Base-by-base conservation (phyloP, 2,797 vertebrate species). In the Brotula barbata region DNA sequence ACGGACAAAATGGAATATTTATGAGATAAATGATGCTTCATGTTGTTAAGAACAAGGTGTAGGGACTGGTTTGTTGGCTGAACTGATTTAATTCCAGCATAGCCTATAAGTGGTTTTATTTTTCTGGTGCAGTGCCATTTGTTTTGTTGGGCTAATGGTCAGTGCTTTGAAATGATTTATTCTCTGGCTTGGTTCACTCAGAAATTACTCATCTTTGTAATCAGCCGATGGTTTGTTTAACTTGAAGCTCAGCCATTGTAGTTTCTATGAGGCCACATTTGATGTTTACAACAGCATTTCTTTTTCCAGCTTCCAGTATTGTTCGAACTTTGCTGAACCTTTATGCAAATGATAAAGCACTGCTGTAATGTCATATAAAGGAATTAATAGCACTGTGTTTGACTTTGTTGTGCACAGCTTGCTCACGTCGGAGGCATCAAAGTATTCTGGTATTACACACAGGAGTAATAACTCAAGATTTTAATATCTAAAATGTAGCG, bases 381-480 rank as follows among this genome's bases (percentile, higher is more conserved):
- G 82, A 73, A 74, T 64, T 76, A 80, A 76, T 76, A 47, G 64
- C 21, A 13, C 47, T 12, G 47, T 55, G 33, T 58, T 61, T 9
- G 14, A 40, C 69, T 65, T 68, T 75, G 58, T 70, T 66, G 63
- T 65, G 54, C 42, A 71, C 46, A 51, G 63, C 71, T 71, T 55
- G 52, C 25, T 68, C 5, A 4, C 61, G 57, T 62, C 58, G 57
- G 46, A 51, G 46, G 70, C 22, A 52, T 47, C 60, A 64, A 49
- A 69, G 65, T 64, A 31, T 81, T 78, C 66, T 72, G 48, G 16
- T 71, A 6, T 9, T 33, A 6, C 2, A 6, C 9, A 10, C 31
- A 7, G 31, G 2, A 33, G 31, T 33, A 6, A 33, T 33, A 2
- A 33, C 11, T 7, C 6, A 2, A 6, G 5, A 33, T 33, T 33